phyloP scores from a whole-genome alignment of 2,113 vertebrate genomes.

The Nipponia nippon region DNA sequence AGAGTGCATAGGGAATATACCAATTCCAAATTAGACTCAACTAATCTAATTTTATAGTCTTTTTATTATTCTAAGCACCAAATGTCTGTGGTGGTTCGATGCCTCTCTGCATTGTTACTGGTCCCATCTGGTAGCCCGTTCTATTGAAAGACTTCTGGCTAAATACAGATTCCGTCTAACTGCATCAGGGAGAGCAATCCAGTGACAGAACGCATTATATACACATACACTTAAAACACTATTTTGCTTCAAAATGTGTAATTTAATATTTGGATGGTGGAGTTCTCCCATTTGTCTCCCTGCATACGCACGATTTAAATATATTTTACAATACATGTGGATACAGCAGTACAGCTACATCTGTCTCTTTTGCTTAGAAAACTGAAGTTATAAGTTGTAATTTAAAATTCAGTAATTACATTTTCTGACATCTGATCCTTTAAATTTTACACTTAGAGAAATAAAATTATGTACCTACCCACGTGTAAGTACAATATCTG shows the following conservation, averaged over 20 bases:
- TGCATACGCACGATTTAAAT: neutral
- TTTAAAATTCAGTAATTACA: neutral
- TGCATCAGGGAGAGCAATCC: slow-evolving; percentile 62
- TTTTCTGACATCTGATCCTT: neutral
- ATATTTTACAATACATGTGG: neutral
- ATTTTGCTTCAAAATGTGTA: slow-evolving; percentile 61
- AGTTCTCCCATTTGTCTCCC: slow-evolving; percentile 39
- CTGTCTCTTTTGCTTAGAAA: neutral
- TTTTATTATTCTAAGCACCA: slow-evolving; percentile 94
- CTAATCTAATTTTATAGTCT: slow-evolving; percentile 92
- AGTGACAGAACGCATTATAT: slow-evolving; percentile 43
- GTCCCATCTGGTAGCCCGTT: slow-evolving; percentile 85
- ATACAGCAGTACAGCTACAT: neutral
- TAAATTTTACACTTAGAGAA: slow-evolving; percentile 3
- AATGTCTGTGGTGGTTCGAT: slow-evolving; percentile 87
- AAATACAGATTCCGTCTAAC: slow-evolving; percentile 69
- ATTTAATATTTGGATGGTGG: slow-evolving; percentile 61
- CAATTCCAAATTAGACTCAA: slow-evolving; percentile 83
- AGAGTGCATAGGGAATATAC: slow-evolving; percentile 78
- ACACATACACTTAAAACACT: slow-evolving; percentile 31
- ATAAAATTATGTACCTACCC: neutral
- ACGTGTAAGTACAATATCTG: neutral
- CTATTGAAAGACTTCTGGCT: slow-evolving; percentile 74
- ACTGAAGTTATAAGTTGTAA: neutral
- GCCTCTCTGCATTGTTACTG: slow-evolving; percentile 78